Percentiles rank a stretch among this genome's conserved stretches.
Conservation (phyloP, 1,140 invertebrate genomes). For the Neoseiulus cucumeris region DNA sequence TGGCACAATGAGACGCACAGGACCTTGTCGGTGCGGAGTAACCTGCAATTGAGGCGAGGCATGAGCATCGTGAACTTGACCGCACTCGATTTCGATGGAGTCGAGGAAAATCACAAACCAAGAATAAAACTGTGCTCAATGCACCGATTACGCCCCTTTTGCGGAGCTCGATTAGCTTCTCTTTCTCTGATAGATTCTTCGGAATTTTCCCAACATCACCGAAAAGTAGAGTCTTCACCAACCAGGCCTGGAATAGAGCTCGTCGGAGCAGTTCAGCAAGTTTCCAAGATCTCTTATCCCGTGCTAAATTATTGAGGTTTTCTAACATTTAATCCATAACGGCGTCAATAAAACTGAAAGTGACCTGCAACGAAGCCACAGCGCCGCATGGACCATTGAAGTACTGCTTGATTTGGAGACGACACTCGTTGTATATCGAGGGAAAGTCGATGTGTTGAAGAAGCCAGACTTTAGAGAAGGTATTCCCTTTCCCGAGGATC, state of each 20-base stretch:
- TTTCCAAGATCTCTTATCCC: too few species aligned
- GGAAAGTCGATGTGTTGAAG: conserved; percentile 1
- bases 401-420: conserved; percentile 5
- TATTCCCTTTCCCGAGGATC: not conserved
- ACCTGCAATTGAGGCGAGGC: not conserved
- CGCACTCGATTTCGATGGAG: too few species aligned
- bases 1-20: not conserved
- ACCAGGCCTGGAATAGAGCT: not conserved
- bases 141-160: too few species aligned
- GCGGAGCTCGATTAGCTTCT: too few species aligned
- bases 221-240: not conserved
- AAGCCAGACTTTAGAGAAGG: not conserved
- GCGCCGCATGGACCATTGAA: not conserved
- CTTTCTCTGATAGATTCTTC: too few species aligned
- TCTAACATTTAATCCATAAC: too few species aligned
- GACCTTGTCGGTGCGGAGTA: not conserved
- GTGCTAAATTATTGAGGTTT: too few species aligned
- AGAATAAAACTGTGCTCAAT: too few species aligned
- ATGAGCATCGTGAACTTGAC: too few species aligned
- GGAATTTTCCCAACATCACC: not conserved
- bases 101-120: too few species aligned
- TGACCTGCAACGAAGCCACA: not conserved
- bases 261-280: too few species aligned
- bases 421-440: not conserved
- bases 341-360: too few species aligned